A percentile compares a stretch with the other conserved stretches of the same genome.
Evolutionary conservation across 2,888 invertebrate genomes (phyloP).

Genomic region (Yponomeuta evonymella): DNA sequence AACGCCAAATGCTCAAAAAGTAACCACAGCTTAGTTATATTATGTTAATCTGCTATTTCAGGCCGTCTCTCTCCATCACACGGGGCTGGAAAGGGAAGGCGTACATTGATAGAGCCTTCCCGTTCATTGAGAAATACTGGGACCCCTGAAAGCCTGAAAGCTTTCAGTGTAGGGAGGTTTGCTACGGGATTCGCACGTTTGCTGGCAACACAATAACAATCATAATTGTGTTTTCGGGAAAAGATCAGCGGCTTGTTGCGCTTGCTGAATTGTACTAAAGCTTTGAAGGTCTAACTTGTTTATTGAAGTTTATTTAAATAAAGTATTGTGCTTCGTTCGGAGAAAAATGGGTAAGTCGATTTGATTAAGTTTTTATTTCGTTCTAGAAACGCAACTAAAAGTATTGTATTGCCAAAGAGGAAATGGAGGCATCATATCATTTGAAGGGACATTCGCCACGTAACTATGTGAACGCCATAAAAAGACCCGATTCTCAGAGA

Average conservation of each 20-base stretch:
- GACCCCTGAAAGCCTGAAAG: slow-evolving; percentile 16
- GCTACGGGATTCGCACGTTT: neutral
- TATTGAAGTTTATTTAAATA: neutral
- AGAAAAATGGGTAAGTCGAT: neutral
- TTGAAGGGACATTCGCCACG: too few relatives aligned
- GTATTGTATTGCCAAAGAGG: too few relatives aligned
- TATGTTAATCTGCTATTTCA: neutral
- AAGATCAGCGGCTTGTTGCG: neutral
- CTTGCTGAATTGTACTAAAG: too few relatives aligned
- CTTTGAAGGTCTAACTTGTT: too few relatives aligned
- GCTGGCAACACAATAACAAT: neutral
- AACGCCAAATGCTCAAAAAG: neutral
- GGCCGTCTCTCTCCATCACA: neutral
- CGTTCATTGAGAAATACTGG: neutral
- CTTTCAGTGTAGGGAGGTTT: neutral
- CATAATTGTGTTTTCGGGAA: neutral
- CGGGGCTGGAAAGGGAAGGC: neutral
- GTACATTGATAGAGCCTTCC: neutral
- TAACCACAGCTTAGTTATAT: neutral
- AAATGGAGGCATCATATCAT: too few relatives aligned
- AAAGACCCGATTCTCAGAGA: too few relatives aligned
- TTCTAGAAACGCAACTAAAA: too few relatives aligned
- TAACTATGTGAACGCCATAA: too few relatives aligned
- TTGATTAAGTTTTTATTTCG: neutral
- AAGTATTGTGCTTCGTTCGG: neutral